These are phyloP conservation scores for Dryas iulia DNA, from an alignment of 1,140 invertebrate genomes.

Conservation along the genomic window DNA sequence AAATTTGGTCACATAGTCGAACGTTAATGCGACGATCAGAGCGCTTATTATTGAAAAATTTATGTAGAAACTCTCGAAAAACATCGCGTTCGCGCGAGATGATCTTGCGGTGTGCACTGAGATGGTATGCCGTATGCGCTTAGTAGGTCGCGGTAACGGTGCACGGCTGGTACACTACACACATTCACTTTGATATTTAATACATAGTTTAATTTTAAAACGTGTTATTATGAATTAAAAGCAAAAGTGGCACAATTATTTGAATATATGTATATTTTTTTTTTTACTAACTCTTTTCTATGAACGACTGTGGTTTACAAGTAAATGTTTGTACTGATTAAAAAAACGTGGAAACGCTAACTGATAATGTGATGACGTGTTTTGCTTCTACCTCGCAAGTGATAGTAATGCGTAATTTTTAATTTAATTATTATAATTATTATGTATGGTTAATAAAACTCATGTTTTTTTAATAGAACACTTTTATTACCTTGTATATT, in stretches of 20 bases:
- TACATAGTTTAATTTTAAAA: not conserved
- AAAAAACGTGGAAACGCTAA: not conserved
- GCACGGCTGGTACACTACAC: constrained; percentile 11
- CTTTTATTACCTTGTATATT: too few relatives aligned
- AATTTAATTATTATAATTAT: not conserved
- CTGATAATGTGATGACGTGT: not conserved
- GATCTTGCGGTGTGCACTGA: constrained; percentile 50
- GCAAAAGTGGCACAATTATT: not conserved
- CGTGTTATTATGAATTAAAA: not conserved
- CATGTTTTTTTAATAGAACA: too few relatives aligned
- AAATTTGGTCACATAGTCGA: constrained; percentile 73
- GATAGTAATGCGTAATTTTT: not conserved
- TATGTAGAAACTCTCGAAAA: constrained; percentile 70
- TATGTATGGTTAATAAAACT: too few relatives aligned
- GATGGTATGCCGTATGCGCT: constrained; percentile 39
- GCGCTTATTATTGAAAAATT: constrained; percentile 52
- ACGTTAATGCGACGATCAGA: constrained; percentile 57
- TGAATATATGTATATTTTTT: not conserved
- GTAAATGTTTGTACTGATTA: not conserved
- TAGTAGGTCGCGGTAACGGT: constrained; percentile 70
- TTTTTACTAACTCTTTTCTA: not conserved
- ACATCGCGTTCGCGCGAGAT: constrained; percentile 64
- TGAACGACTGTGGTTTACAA: not conserved
- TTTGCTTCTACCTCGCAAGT: not conserved
- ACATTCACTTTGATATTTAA: constrained; percentile 1